A percentile compares a stretch with the other conserved stretches of the same genome.
phyloP scores from a whole-genome alignment of 2,113 vertebrate genomes.

The Solea senegalensis region DNA sequence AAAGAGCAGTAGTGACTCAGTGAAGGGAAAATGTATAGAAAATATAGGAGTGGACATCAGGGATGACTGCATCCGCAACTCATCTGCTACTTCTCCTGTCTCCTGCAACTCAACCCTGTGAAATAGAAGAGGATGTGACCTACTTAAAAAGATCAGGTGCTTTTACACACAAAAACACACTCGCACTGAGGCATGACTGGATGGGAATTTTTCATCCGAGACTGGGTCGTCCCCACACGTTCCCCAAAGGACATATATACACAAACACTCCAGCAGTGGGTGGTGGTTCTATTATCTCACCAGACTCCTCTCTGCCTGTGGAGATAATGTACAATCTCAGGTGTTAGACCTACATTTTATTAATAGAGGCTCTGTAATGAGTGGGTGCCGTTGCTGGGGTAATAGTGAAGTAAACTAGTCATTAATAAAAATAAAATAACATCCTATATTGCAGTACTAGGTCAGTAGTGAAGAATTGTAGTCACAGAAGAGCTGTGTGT shows the following conservation, averaged over 20 bases:
- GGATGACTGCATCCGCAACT: slow-evolving; percentile 9
- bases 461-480: slow-evolving; percentile 5
- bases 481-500: neutral
- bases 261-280: slow-evolving; percentile 24
- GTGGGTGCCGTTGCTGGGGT: slow-evolving; percentile 29
- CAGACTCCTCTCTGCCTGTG: slow-evolving; percentile 35
- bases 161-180: too few relatives aligned
- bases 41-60: slow-evolving; percentile 32
- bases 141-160: slow-evolving; percentile 52
- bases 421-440: slow-evolving; percentile 33
- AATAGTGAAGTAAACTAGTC: slow-evolving; percentile 40
- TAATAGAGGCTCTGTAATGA: slow-evolving; percentile 56
- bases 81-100: slow-evolving; percentile 28
- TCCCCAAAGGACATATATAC: slow-evolving; percentile 30
- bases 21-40: slow-evolving; percentile 24
- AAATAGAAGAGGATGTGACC: slow-evolving; percentile 61
- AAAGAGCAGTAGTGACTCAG: slow-evolving; percentile 18
- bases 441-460: slow-evolving; percentile 11
- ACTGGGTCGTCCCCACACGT: slow-evolving; percentile 56
- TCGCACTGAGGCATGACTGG: slow-evolving; percentile 6
- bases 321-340: slow-evolving; percentile 56
- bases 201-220: slow-evolving; percentile 59
- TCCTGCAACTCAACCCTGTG: slow-evolving; percentile 18
- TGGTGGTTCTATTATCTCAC: slow-evolving; percentile 42
- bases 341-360: slow-evolving; percentile 54